Percentiles rank a stretch among this genome's conserved stretches.
Evolutionary conservation across 2,113 vertebrate genomes (phyloP).

Genomic region (Chaetodon trifascialis): DNA sequence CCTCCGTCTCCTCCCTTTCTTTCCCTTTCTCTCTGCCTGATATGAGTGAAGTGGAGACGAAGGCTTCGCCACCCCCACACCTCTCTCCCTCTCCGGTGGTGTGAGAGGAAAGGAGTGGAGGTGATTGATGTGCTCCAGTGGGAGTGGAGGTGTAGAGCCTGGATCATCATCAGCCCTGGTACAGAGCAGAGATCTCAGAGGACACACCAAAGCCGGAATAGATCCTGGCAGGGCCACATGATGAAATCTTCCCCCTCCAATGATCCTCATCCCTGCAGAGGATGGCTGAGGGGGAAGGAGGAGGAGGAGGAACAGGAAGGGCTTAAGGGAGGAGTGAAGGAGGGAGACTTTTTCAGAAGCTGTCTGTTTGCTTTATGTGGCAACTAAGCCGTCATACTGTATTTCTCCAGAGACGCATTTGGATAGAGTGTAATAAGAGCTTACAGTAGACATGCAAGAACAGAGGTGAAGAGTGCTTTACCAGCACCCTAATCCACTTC

Average conservation of each 20-base stretch:
- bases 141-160: constrained; percentile 65
- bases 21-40: constrained; percentile 11
- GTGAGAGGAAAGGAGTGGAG: constrained; percentile 59
- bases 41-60: constrained; percentile 39
- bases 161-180: constrained; percentile 71
- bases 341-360: constrained; percentile 35
- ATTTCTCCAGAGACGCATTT: constrained; percentile 31
- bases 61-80: constrained; percentile 5
- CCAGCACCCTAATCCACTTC: constrained; percentile 43
- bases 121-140: constrained; percentile 78
- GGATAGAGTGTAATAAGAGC: constrained; percentile 41
- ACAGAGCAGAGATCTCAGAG: constrained; percentile 67
- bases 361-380: constrained; percentile 31
- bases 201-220: constrained; percentile 68
- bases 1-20: constrained; percentile 13
- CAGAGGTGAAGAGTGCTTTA: constrained; percentile 23
- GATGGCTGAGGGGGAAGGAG: constrained; percentile 1
- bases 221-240: constrained; percentile 65
- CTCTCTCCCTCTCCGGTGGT: neutral
- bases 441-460: constrained; percentile 40
- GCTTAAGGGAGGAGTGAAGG: constrained; percentile 20
- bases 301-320: constrained; percentile 17
- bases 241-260: constrained; percentile 68
- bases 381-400: constrained; percentile 26
- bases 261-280: constrained; percentile 57